Conservation (phyloP, 2,888 invertebrate genomes). For the Dascillus cervinus region DNA sequence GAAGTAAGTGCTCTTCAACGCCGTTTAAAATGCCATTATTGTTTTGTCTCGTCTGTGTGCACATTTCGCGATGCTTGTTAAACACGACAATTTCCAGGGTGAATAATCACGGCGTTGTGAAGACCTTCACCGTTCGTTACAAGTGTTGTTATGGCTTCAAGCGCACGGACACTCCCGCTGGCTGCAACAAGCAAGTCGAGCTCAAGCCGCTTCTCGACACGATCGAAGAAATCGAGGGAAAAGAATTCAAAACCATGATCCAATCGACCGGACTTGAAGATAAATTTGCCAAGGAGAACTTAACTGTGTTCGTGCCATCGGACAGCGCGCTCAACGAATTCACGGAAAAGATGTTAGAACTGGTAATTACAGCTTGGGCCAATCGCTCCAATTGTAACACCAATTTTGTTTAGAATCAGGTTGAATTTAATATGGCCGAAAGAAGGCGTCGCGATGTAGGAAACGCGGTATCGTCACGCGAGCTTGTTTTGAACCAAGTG, state of each 20-base stretch:
- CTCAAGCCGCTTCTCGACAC: conserved; percentile 50
- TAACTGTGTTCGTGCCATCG: conserved; percentile 56
- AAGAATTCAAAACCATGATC: conserved; percentile 51
- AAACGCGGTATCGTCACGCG: conserved; percentile 41
- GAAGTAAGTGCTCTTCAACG: conserved; percentile 35
- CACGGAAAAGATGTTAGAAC: conserved; percentile 46
- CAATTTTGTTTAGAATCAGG: conserved; percentile 44
- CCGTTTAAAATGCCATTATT: conserved; percentile 5
- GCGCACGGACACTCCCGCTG: conserved; percentile 32
- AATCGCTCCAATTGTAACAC: too few relatives aligned
- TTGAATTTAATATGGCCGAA: conserved; percentile 27
- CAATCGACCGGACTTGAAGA: conserved; percentile 46
- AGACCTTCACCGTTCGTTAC: conserved; percentile 53
- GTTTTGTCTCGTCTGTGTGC: conserved; percentile 12
- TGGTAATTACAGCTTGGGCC: too few relatives aligned
- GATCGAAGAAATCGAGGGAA: conserved; percentile 49
- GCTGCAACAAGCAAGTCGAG: conserved; percentile 45
- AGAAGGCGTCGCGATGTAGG: conserved; percentile 23
- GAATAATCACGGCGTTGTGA: conserved; percentile 51
- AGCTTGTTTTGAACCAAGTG: conserved; percentile 51
- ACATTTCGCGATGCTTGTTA: too few relatives aligned
- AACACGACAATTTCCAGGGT: too few relatives aligned
- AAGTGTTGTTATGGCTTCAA: conserved; percentile 64
- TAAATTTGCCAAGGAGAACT: conserved; percentile 46
- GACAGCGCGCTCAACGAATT: conserved; percentile 54